phyloP scores from a whole-genome alignment of 2,888 invertebrate species.

The Oxyscelio sp. region DNA sequence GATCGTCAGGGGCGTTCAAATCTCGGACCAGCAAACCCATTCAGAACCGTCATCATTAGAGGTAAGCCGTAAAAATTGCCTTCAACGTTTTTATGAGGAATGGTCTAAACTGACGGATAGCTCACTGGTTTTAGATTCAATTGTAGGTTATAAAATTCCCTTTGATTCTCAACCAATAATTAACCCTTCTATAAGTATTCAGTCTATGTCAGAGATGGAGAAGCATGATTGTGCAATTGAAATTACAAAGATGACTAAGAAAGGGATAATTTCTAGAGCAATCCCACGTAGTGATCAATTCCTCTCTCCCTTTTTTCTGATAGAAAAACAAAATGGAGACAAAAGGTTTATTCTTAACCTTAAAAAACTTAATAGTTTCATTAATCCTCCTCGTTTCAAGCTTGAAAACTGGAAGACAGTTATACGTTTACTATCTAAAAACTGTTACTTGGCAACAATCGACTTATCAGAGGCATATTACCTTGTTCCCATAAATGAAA shows the following conservation, averaged over 20 bases:
- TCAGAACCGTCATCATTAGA: background rate
- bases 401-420: no score
- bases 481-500: no score
- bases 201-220: background rate
- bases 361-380: slow-evolving; percentile 1
- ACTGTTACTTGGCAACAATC: background rate
- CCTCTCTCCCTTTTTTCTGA: background rate
- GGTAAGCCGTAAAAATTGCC: background rate
- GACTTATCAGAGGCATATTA: no score
- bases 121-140: background rate
- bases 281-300: background rate
- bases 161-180: background rate
- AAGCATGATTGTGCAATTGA: background rate
- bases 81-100: background rate
- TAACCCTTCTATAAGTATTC: background rate
- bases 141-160: background rate
- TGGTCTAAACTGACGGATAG: background rate
- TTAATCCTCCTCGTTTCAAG: slow-evolving; percentile 12
- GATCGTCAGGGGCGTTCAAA: background rate
- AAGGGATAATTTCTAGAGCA: background rate
- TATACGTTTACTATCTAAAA: background rate
- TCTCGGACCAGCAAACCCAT: background rate
- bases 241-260: background rate
- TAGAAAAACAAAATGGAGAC: slow-evolving; percentile 6
- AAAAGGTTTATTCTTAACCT: no score